A percentile compares a stretch with the other conserved stretches of the same genome.
Conservation (phyloP, 2,888 invertebrate species). For the Aleiodes alternator region DNA sequence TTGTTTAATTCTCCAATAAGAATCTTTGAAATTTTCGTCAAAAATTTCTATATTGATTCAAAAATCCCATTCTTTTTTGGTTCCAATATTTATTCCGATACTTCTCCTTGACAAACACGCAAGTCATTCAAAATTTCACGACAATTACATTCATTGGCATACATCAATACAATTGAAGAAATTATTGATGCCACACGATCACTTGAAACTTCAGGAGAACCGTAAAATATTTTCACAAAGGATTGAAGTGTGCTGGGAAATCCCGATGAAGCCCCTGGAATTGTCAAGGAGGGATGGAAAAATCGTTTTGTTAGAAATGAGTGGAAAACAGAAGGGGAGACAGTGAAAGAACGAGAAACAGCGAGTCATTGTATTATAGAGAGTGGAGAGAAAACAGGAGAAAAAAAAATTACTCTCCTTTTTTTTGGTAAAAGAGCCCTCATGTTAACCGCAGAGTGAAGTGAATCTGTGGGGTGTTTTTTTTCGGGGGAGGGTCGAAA, state of each 20-base stretch:
- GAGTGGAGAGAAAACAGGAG: slow-evolving; percentile 22
- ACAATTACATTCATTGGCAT: too few species aligned
- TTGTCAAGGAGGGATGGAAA: slow-evolving; percentile 53
- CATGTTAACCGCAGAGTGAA: slow-evolving; percentile 69
- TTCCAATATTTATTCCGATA: too few species aligned
- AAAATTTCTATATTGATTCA: too few species aligned
- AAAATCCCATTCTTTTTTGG: too few species aligned
- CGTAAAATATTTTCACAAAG: background rate
- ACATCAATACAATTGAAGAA: too few species aligned
- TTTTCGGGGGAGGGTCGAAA: slow-evolving; percentile 58
- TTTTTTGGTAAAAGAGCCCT: slow-evolving; percentile 46
- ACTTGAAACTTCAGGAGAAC: background rate
- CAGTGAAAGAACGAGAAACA: slow-evolving; percentile 32
- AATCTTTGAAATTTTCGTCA: too few species aligned
- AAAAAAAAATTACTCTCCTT: slow-evolving; percentile 10
- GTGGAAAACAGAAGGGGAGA: slow-evolving; percentile 43
- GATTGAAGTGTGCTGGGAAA: background rate
- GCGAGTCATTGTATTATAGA: slow-evolving; percentile 36
- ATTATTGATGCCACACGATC: background rate
- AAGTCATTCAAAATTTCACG: too few species aligned
- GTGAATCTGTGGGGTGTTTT: slow-evolving; percentile 68
- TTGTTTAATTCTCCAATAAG: too few species aligned
- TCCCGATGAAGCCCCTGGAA: slow-evolving; percentile 20
- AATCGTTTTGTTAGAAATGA: slow-evolving; percentile 48
- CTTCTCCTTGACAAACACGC: too few species aligned